Conservation (phyloP, 2,113 vertebrate species). For the human region GRCh38 chr16:81624501-81625000, state of each 20-base stretch:
- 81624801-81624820: rapidly evolving
- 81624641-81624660: not conserved
- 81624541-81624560: not conserved
- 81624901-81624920: rapidly evolving
- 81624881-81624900: not conserved
- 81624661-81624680: not conserved
- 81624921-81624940: rapidly evolving
- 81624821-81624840: rapidly evolving
- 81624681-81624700: not conserved
- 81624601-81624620: not conserved
- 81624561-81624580: not conserved
- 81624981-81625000: rapidly evolving
- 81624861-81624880: rapidly evolving
- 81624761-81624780: too few species aligned
- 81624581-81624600: not conserved
- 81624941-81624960: rapidly evolving
- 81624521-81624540: not conserved
- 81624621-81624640: not conserved
- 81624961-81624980: not conserved
- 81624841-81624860: too few species aligned
- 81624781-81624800: rapidly evolving
- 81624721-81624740: too few species aligned
- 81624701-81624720: not conserved
- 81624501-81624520: too few species aligned
- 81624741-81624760: not conserved